Evolutionary conservation across 2,888 invertebrate genomes (phyloP), one percentile per base, ranked within the genome.

Genomic region (Syritta pipiens): DNA sequence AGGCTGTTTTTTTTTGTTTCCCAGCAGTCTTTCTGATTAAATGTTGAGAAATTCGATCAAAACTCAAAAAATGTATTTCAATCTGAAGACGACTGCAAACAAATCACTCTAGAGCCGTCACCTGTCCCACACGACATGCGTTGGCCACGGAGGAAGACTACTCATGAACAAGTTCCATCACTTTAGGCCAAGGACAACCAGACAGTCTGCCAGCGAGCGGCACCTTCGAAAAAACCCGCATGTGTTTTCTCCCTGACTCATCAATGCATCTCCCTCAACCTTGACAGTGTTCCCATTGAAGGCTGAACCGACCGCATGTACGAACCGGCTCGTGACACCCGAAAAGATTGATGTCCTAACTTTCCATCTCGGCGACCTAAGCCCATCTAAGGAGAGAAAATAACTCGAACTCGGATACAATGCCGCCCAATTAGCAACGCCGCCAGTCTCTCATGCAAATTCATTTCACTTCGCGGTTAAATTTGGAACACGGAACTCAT

Each of bases 401-500:
- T 5, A 32, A 42, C 30, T 3, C 19, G n/a, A n/a, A 37, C 37
- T 6, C 5, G n/a, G 14, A 42, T 14, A 60, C 51, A 51, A 44
- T 26, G 24, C 19, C 46, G 32, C 49, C 51, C 51, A 68, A 49
- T 19, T 24, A n/a, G 12, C 51, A n/a, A n/a, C n/a, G n/a, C n/a
- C n/a, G n/a, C n/a, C n/a, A n/a, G n/a, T n/a, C n/a, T n/a, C n/a
- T n/a, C 59, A 77, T 77, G 65, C 71, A 72, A 77, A 77, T 77
- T 24, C 51, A 59, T 32, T 65, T 17, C 44, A 48, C 20, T 22
- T 28, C 19, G 26, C 10, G 24, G 10, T 57, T 60, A 72, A 44
- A 62, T 62, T 57, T 57, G 63, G 63, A 77, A 77, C 65, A 60
- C 77, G 77, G 77, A 77, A 67, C 77, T 77, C 19, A 65, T 48